Evolutionary conservation across 1,140 invertebrate species (phyloP).

Genomic region (Aphis craccivora): DNA sequence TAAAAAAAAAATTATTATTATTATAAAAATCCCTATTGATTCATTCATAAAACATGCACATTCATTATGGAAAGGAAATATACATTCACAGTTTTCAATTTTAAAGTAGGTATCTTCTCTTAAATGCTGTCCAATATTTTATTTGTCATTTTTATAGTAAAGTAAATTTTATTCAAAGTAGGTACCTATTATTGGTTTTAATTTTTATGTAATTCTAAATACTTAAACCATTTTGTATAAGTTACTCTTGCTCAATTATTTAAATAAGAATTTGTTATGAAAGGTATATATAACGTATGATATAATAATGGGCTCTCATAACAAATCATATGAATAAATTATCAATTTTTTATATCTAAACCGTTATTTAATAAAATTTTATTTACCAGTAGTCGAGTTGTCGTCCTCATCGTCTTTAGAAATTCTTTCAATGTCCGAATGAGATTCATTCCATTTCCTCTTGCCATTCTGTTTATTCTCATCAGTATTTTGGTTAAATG

Average conservation of each 20-base stretch:
- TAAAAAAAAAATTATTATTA: neutral
- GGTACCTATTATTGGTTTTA: neutral
- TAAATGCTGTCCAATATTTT: neutral
- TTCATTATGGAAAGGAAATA: neutral
- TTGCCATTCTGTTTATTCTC: constrained; percentile 53
- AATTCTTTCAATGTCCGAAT: constrained; percentile 18
- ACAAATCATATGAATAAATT: neutral
- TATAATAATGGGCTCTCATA: neutral
- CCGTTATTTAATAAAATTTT: neutral
- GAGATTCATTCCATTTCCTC: constrained; percentile 51
- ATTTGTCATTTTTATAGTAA: no score
- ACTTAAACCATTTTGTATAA: neutral
- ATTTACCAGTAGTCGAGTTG: constrained; percentile 32
- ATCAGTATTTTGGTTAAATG: constrained; percentile 30
- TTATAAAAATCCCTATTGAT: neutral
- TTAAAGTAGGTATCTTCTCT: neutral
- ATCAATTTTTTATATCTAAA: neutral
- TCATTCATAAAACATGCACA: constrained; percentile 10
- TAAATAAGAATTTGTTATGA: neutral
- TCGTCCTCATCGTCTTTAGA: constrained; percentile 20
- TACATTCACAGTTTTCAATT: neutral
- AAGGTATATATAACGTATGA: neutral
- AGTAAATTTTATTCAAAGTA: neutral
- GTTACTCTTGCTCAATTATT: neutral
- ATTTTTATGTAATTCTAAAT: neutral